Percentiles rank a stretch among this genome's conserved stretches.
These are phyloP conservation scores for Aplochiton taeniatus DNA, from an alignment of 2,797 vertebrate species.

Conservation along the genomic window DNA sequence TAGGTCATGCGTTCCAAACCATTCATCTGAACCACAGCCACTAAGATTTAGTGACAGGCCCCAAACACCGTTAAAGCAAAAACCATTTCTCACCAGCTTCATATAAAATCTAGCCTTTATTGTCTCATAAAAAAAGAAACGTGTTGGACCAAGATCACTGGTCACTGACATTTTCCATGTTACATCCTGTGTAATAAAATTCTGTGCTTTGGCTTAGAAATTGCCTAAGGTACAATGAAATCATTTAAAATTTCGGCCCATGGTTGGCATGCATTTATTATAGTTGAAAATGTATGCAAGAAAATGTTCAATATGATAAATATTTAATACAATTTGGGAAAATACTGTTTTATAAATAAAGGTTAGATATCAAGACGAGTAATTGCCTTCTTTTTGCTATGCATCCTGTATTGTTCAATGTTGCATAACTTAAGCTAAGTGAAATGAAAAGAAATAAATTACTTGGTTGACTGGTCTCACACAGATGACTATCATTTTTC, in stretches of 20 bases:
- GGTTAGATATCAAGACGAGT: slow-evolving; percentile 58
- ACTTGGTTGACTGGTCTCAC: slow-evolving; percentile 69
- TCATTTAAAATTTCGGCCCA: too few species aligned
- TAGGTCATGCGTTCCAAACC: slow-evolving; percentile 65
- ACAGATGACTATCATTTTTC: slow-evolving; percentile 68
- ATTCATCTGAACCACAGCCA: slow-evolving; percentile 61
- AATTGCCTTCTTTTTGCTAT: slow-evolving; percentile 68
- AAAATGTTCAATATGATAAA: slow-evolving; percentile 56
- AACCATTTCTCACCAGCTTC: slow-evolving; percentile 74
- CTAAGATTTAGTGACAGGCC: slow-evolving; percentile 77
- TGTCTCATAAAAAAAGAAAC: slow-evolving; percentile 77
- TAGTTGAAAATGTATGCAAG: slow-evolving; percentile 63
- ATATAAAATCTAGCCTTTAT: slow-evolving; percentile 79
- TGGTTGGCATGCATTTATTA: too few species aligned
- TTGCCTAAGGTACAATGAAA: too few species aligned
- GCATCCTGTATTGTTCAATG: slow-evolving; percentile 73
- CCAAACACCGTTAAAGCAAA: slow-evolving; percentile 77
- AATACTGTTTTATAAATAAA: slow-evolving; percentile 65
- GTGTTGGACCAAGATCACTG: slow-evolving; percentile 70
- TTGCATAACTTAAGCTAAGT: slow-evolving; percentile 78
- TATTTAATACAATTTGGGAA: slow-evolving; percentile 62
- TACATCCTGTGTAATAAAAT: slow-evolving; percentile 68
- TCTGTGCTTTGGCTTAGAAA: slow-evolving; percentile 10
- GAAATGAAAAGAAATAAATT: slow-evolving; percentile 80
- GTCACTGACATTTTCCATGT: slow-evolving; percentile 67